Evolutionary conservation across 92 coral and sea anemone genomes (phyloP).

Genomic region (Siderastrea siderea): DNA sequence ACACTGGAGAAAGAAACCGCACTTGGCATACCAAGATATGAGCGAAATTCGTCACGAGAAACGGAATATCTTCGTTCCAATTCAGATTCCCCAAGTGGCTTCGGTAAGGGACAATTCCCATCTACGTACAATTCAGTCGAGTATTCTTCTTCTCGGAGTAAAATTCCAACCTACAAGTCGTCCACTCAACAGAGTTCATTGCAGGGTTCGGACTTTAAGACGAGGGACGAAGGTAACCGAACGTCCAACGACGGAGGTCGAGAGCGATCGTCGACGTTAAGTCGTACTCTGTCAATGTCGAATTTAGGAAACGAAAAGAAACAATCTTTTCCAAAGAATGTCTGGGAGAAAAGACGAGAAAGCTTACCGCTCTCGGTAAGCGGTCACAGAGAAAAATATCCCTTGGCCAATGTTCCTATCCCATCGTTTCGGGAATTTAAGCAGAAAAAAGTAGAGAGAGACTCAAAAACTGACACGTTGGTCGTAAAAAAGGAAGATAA

Average conservation of each 20-base stretch:
- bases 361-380: conserved; percentile 23
- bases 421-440: conserved; percentile 95
- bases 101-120: neutral
- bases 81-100: conserved; percentile 14
- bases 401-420: conserved; percentile 81
- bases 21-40: neutral
- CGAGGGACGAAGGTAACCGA: conserved; percentile 14
- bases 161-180: conserved; percentile 2
- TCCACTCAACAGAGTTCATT: neutral
- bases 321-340: neutral
- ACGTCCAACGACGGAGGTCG: conserved; percentile 26
- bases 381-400: conserved; percentile 64
- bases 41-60: neutral
- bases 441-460: conserved; percentile 47
- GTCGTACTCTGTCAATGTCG: conserved; percentile 70
- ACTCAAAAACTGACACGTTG: neutral
- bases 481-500: neutral
- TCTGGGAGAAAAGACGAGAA: conserved; percentile 32
- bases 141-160: neutral
- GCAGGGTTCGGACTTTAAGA: neutral
- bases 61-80: conserved; percentile 18
- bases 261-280: conserved; percentile 46
- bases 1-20: neutral
- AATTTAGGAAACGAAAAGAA: conserved; percentile 33
- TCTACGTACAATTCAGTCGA: neutral